Percentiles rank a stretch among this genome's conserved stretches.
phyloP scores from a whole-genome alignment of 2,113 vertebrate genomes.

The Callopanchax toddi region DNA sequence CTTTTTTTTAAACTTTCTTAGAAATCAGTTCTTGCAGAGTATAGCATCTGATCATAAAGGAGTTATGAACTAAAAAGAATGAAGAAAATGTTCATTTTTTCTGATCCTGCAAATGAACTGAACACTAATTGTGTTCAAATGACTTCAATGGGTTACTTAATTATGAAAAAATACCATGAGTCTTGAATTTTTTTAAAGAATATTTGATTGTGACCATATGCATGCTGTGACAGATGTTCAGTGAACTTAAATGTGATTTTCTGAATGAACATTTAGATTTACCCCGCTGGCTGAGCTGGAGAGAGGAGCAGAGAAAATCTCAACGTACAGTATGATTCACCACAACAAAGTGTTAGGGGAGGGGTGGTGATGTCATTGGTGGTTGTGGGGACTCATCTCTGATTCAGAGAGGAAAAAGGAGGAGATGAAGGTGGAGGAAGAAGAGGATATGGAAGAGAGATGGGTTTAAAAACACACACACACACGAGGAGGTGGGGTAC shows the following conservation, averaged over 20 bases:
- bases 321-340: slow-evolving; percentile 76
- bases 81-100: too few species aligned
- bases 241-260: slow-evolving; percentile 32
- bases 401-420: slow-evolving; percentile 73
- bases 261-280: slow-evolving; percentile 58
- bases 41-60: too few species aligned
- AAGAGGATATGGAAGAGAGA: slow-evolving; percentile 56
- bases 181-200: too few species aligned
- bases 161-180: too few species aligned
- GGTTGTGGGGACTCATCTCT: slow-evolving; percentile 68
- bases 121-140: too few species aligned
- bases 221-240: too few species aligned
- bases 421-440: slow-evolving; percentile 42
- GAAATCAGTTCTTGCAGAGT: too few species aligned
- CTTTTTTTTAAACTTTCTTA: too few species aligned
- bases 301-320: slow-evolving; percentile 48
- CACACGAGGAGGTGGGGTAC: slow-evolving; percentile 65
- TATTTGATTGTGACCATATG: too few species aligned
- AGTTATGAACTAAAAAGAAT: too few species aligned
- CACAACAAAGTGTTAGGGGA: slow-evolving; percentile 68
- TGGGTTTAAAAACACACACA: slow-evolving; percentile 27
- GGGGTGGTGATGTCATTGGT: slow-evolving; percentile 71
- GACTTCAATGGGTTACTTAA: too few species aligned
- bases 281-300: slow-evolving; percentile 29
- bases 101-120: too few species aligned